Evolutionary conservation across 2,113 vertebrate genomes (phyloP), one percentile per base, ranked within the genome.

Genomic region (Rhinopithecus roxellana): DNA sequence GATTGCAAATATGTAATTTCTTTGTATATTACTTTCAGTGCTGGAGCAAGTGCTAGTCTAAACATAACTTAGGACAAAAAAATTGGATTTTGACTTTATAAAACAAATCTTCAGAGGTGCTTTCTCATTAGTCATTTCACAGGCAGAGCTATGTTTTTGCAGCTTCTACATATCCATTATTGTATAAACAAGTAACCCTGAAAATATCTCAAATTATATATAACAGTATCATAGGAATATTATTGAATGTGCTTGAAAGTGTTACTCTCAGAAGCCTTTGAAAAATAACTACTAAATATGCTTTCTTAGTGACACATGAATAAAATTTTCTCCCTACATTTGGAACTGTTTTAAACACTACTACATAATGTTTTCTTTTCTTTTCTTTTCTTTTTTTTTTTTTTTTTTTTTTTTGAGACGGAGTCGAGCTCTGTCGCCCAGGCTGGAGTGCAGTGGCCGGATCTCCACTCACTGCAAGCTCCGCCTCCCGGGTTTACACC

Each of bases 11-110:
- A 17, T 64, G 1, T 96, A 2, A 20, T 90, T 97, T 79, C 48
- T 97, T 94, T 91, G 50, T 84, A 61, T 20, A 55, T 84, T 96
- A 0, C 90, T 98, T 97, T 92, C 27, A 22, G 61, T n/a, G 35
- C 25, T 75, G 6, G 83, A 78, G 8, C 27, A 90, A 93, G 3
- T 38, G 30, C 55, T 83, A 83, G 0, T 8, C 32, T 85, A 93
- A 3, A 27, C 35, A 0, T 94, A 75, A 91, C n/a, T 79, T 95
- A 43, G 52, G 12, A 52, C 43, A 78, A n/a, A 40, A 84, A 5
- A 64, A 52, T n/a, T n/a, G 3, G 45, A n/a, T 80, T 90, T 40
- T 81, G 52, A 43, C 8, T 74, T 55, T 43, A 45, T 0, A 3
- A 35, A 8, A 86, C 50, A 92, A 30, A 74, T 82, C 84, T 92